Conservation (phyloP, 2,888 invertebrate species). For the Drosophila prolongata region DNA sequence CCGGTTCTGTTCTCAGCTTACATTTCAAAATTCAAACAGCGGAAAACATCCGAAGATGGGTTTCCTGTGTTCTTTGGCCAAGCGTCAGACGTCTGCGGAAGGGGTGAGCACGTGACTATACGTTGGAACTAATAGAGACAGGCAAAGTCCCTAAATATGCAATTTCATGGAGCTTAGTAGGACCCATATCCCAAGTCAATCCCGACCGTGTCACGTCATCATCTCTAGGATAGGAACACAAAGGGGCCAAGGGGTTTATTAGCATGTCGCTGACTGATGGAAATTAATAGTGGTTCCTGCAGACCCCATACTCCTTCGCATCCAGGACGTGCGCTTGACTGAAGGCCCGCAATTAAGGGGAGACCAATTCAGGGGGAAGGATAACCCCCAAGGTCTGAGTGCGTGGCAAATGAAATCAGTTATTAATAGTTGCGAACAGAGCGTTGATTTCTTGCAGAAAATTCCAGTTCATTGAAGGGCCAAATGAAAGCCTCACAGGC, state of each 20-base stretch:
- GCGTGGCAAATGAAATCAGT: conserved; percentile 64
- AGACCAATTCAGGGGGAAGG: conserved; percentile 14
- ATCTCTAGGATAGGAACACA: conserved; percentile 6
- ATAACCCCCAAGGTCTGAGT: conserved; percentile 1
- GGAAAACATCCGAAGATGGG: conserved; percentile 69
- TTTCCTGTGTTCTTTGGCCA: conserved; percentile 48
- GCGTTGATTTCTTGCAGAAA: conserved; percentile 26
- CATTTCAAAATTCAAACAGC: conserved; percentile 76
- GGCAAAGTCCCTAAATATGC: not conserved
- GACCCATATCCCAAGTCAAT: not conserved
- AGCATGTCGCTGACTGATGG: conserved; percentile 69
- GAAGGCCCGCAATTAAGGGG: conserved; percentile 63
- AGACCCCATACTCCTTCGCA: conserved; percentile 5
- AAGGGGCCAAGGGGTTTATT: conserved; percentile 65
- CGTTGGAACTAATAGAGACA: conserved; percentile 4
- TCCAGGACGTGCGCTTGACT: conserved; percentile 50
- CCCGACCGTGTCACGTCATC: conserved; percentile 18
- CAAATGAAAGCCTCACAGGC: conserved; percentile 47
- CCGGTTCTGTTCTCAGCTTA: conserved; percentile 53
- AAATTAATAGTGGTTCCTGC: conserved; percentile 61
- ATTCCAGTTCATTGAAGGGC: conserved; percentile 73
- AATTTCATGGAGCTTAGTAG: conserved; percentile 2
- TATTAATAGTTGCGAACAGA: conserved; percentile 60
- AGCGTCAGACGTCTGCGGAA: conserved; percentile 1
- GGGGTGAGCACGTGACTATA: conserved; percentile 6